These are phyloP conservation scores for Hirudinaria manillensis DNA, from an alignment of 2,888 invertebrate species.

Conservation along the genomic window DNA sequence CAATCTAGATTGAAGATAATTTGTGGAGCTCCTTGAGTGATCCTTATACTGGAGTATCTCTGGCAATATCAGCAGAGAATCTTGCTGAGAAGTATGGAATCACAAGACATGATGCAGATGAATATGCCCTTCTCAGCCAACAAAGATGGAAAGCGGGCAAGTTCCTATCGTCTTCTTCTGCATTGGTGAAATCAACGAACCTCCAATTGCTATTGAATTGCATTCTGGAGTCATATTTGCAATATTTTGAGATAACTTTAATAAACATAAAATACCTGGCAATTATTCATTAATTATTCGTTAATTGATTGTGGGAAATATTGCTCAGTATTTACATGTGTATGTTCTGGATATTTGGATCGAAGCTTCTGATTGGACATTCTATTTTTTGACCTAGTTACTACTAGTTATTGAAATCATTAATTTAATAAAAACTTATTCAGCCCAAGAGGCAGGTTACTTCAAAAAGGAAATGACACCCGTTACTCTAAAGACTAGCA, in stretches of 20 bases:
- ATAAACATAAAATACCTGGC: too few relatives aligned
- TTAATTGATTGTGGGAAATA: too few relatives aligned
- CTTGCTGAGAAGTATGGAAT: conserved; percentile 52
- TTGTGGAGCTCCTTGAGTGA: conserved; percentile 85
- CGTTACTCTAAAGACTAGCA: conserved; percentile 70
- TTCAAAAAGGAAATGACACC: conserved; percentile 86
- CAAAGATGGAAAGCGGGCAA: conserved; percentile 76
- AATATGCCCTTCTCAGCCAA: conserved; percentile 78
- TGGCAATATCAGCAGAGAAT: conserved; percentile 74
- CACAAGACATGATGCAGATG: conserved; percentile 61
- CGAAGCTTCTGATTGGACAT: too few relatives aligned
- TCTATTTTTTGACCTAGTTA: too few relatives aligned
- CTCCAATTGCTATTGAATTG: background rate
- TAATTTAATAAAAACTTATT: too few relatives aligned
- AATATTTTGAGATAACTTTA: background rate
- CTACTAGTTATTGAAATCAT: too few relatives aligned
- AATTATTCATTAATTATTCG: too few relatives aligned
- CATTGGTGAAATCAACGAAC: background rate
- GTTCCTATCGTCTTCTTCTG: conserved; percentile 16
- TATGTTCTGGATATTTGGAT: too few relatives aligned
- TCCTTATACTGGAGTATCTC: conserved; percentile 79
- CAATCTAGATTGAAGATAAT: conserved; percentile 69
- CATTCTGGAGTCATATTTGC: background rate
- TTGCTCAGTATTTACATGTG: too few relatives aligned
- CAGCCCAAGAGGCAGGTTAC: conserved; percentile 77